Evolutionary conservation across 2,797 vertebrate genomes (phyloP), one percentile per base, ranked within the genome.

Genomic region (Leucoraja ocellata): DNA sequence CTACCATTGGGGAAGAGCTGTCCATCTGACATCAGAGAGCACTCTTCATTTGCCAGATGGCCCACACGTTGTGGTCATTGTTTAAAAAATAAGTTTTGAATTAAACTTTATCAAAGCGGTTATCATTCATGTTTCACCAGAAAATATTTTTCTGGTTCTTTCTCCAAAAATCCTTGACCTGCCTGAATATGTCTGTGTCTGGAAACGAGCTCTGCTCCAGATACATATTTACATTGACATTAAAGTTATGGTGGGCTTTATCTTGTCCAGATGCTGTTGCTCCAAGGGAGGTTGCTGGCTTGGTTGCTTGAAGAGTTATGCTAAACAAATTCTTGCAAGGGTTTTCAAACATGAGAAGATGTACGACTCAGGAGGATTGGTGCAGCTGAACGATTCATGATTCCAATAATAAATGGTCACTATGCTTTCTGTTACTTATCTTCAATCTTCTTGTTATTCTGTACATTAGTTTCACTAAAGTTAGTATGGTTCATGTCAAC

Each of bases 221-320:
- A 9, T 18, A 21, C 61, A 86, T 88, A 88, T 68, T 88, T 88
- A 68, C 23, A 68, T 88, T 68, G 16, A 9, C 63, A 88, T 21
- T 36, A 21, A 65, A 36, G 84, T 68, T 63, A 88, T 68, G n/a
- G n/a, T 68, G 32, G 63, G 63, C n/a, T 88, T 68, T 68, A 68
- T 88, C 84, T 36, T 88, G 84, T 88, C 84, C 84, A 88, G 84
- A 68, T 88, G 84, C 61, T 68, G n/a, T 88, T 32, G 61, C 63
- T 68, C 84, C 65, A 63, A 68, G n/a, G n/a, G n/a, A 88, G n/a
- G 8, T 68, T 88, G 58, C 25, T 84, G 81, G 58, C 81, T 14
- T 61, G 11, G 54, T 13, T 84, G 54, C 11, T 32, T n/a, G 16
- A 36, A 63, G 84, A 63, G 84, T 68, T 88, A 16, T 88, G 13